These are phyloP conservation scores for Mastomys coucha DNA, from an alignment of 2,113 vertebrate species.

Conservation along the genomic window DNA sequence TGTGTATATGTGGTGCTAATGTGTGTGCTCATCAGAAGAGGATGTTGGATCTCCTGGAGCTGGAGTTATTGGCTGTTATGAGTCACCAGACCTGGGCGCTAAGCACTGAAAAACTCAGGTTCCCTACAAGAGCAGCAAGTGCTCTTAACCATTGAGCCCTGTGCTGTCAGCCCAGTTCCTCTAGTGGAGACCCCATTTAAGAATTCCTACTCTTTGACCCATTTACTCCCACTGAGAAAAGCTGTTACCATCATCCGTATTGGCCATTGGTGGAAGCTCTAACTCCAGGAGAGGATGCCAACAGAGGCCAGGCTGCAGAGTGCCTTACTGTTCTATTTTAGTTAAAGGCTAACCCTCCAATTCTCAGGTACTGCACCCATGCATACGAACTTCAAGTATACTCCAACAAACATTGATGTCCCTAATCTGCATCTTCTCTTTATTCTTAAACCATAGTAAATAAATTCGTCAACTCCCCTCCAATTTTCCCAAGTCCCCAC, in stretches of 20 bases:
- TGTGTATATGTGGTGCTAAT: not conserved
- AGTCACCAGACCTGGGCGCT: not conserved
- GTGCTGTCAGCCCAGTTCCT: no score
- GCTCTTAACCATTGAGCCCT: not conserved
- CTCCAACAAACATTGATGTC: not conserved
- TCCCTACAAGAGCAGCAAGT: not conserved
- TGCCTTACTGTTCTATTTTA: not conserved
- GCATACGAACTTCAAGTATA: not conserved
- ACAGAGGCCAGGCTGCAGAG: rapidly evolving
- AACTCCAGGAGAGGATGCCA: rapidly evolving
- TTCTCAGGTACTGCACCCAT: not conserved
- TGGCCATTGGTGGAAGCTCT: no score
- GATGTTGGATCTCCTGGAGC: not conserved
- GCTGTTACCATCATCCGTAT: not conserved
- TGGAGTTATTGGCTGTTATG: not conserved
- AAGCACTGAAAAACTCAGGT: not conserved
- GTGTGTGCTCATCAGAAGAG: not conserved
- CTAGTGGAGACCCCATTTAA: not conserved
- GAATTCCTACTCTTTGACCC: not conserved
- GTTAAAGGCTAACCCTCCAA: slow-evolving; percentile 8
- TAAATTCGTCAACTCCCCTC: not conserved
- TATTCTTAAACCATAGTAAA: slow-evolving; percentile 21
- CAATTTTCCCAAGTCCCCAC: not conserved
- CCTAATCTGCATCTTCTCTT: not conserved
- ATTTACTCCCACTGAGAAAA: not conserved